Conservation (phyloP, 2,113 vertebrate species). For the Heliornis fulica region DNA sequence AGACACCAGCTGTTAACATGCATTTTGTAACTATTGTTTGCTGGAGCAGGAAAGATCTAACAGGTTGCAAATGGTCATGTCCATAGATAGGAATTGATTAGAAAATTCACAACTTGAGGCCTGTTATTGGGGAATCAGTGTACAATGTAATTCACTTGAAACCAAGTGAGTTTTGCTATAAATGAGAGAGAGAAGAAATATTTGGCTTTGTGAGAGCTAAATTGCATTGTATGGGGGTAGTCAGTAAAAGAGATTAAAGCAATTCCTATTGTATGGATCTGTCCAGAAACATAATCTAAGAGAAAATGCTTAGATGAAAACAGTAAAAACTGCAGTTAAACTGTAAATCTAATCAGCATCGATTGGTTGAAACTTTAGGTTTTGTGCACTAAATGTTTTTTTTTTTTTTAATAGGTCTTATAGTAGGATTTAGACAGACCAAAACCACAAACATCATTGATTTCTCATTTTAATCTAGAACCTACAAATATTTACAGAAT, state of each 20-base stretch:
- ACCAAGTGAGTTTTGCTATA: conserved; percentile 16
- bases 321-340: conserved; percentile 67
- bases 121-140: not conserved
- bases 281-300: conserved; percentile 59
- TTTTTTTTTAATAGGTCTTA: not conserved
- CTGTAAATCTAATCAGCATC: conserved; percentile 71
- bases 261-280: conserved; percentile 72
- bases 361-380: conserved; percentile 50
- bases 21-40: not conserved
- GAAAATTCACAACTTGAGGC: not conserved
- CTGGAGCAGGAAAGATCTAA: not conserved
- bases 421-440: not conserved
- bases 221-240: conserved; percentile 49
- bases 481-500: conserved; percentile 7
- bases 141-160: conserved; percentile 9
- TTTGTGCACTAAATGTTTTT: conserved; percentile 16
- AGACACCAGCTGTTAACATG: not conserved
- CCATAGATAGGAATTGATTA: conserved; percentile 22
- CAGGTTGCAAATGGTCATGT: conserved; percentile 15
- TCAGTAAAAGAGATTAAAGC: conserved; percentile 70
- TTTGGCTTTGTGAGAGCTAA: conserved; percentile 14
- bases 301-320: conserved; percentile 69
- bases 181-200: conserved; percentile 34
- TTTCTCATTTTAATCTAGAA: conserved; percentile 23
- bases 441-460: conserved; percentile 6